These are phyloP conservation scores for Urocynchramus pylzowi DNA, from an alignment of 2,113 vertebrate genomes.

Conservation along the genomic window DNA sequence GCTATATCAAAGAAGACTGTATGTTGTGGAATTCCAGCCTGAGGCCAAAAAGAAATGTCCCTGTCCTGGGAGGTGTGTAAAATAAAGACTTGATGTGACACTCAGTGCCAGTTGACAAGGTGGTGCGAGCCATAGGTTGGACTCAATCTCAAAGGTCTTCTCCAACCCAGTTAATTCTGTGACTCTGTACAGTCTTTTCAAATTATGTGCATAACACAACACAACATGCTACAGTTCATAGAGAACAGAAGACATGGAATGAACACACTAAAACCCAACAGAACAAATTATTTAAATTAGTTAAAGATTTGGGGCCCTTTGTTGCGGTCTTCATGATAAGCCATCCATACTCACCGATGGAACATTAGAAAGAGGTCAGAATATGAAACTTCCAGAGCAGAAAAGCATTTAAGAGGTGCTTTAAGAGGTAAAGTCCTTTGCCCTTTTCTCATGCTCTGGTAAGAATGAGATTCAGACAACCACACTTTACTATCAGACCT, in stretches of 20 bases:
- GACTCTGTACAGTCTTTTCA: background rate
- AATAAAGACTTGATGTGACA: background rate
- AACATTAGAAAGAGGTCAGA: background rate
- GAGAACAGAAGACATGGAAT: background rate
- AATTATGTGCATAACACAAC: background rate
- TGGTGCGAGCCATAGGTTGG: background rate
- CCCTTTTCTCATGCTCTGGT: background rate
- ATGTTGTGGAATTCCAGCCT: background rate
- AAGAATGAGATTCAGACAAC: background rate
- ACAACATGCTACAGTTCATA: background rate
- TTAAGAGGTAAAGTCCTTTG: background rate
- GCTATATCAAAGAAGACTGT: background rate
- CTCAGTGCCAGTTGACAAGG: background rate
- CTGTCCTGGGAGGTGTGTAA: background rate
- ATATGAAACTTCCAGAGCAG: background rate
- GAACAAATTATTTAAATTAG: background rate
- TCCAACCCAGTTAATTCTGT: background rate
- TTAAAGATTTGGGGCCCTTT: background rate
- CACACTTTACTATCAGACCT: background rate
- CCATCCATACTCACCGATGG: background rate
- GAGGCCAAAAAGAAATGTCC: background rate
- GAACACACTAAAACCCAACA: background rate
- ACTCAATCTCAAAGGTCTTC: background rate
- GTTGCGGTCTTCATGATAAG: background rate
- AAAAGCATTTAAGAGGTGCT: background rate